phyloP scores from a whole-genome alignment of 2,888 invertebrate genomes.

The Eilema griseolum region DNA sequence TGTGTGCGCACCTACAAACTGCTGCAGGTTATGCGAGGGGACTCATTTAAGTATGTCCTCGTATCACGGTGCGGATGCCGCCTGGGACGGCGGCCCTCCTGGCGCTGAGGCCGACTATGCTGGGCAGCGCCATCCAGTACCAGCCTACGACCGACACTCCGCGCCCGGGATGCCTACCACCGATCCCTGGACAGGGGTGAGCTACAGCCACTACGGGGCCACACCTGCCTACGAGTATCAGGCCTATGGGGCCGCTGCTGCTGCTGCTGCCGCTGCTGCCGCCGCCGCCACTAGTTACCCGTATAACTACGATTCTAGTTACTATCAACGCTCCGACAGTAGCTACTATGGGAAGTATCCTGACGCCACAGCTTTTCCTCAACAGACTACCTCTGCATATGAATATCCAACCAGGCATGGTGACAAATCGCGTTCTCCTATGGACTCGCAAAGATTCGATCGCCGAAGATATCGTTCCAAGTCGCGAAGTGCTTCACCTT shows the following conservation, averaged over 20 bases:
- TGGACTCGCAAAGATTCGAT: constrained; percentile 56
- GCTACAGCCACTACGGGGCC: constrained; percentile 76
- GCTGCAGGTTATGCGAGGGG: constrained; percentile 86
- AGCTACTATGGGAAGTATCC: constrained; percentile 67
- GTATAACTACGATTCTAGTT: constrained; percentile 73
- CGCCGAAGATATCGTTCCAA: constrained; percentile 63
- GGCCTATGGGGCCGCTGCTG: constrained; percentile 60
- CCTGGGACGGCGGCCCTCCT: constrained; percentile 86
- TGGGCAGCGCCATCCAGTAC: constrained; percentile 69
- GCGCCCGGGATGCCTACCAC: constrained; percentile 68
- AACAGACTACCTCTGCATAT: constrained; percentile 24
- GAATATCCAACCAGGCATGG: constrained; percentile 36
- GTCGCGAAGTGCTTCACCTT: constrained; percentile 73
- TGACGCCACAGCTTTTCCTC: constrained; percentile 36
- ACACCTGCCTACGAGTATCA: constrained; percentile 73
- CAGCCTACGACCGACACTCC: constrained; percentile 56
- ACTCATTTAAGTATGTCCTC: constrained; percentile 81
- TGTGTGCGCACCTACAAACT: constrained; percentile 88
- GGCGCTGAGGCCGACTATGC: constrained; percentile 85
- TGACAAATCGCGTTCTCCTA: constrained; percentile 58
- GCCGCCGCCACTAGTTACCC: constrained; percentile 53
- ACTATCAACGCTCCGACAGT: constrained; percentile 66
- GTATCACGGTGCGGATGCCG: constrained; percentile 79
- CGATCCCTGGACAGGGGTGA: constrained; percentile 82
- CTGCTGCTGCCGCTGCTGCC: constrained; percentile 50